Percentiles rank a stretch among this genome's conserved stretches.
These are phyloP conservation scores for Aegypius monachus DNA, from an alignment of 2,113 vertebrate species.

Conservation along the genomic window DNA sequence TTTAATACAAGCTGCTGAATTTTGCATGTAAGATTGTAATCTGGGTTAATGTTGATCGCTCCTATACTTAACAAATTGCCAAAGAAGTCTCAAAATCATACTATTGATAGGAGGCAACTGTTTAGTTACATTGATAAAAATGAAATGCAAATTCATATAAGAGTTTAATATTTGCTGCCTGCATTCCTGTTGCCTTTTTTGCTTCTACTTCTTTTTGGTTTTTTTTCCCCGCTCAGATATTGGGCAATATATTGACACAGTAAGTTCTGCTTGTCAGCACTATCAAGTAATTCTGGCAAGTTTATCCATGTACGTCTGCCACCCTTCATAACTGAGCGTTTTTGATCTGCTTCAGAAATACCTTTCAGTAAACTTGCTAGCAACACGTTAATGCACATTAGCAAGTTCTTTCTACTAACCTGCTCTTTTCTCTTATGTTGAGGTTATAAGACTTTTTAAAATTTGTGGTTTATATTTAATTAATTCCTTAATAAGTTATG, in stretches of 20 bases:
- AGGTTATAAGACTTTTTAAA: not conserved
- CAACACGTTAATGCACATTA: not conserved
- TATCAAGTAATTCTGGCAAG: conserved; percentile 31
- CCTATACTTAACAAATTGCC: not conserved
- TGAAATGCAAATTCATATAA: not conserved
- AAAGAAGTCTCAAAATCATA: not conserved
- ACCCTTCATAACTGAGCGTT: not conserved
- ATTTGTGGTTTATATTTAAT: not conserved
- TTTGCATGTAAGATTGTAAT: not conserved
- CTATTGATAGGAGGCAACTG: not conserved
- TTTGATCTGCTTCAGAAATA: not conserved
- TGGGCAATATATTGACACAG: conserved; percentile 25
- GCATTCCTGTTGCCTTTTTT: not conserved
- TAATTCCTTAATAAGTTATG: not conserved
- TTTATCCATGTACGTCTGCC: not conserved
- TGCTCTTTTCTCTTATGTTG: not conserved
- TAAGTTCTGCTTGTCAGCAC: conserved; percentile 37
- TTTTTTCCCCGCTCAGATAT: not conserved
- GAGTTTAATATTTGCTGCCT: not conserved
- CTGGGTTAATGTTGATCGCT: not conserved
- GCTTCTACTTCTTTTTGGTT: not conserved
- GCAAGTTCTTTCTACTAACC: not conserved
- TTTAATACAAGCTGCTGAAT: not conserved
- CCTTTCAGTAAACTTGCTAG: not conserved
- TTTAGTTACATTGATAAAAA: not conserved